phyloP scores from a whole-genome alignment of 2,888 invertebrate species.

The Rhodophaea formosa region DNA sequence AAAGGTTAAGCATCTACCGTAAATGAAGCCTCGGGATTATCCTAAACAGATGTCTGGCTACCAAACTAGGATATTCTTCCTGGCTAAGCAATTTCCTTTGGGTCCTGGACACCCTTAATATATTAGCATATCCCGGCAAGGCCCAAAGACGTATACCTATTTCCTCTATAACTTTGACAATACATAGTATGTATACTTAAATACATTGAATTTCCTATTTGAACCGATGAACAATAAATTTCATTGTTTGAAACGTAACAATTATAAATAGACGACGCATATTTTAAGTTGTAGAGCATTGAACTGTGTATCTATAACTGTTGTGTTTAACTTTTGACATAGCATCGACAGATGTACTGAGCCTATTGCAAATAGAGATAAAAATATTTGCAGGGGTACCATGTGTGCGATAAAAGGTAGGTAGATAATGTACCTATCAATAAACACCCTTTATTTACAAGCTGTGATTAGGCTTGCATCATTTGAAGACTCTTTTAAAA shows the following conservation, averaged over 20 bases:
- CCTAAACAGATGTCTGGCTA: too few species aligned
- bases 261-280: slow-evolving; percentile 20
- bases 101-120: too few species aligned
- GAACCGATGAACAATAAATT: slow-evolving; percentile 15
- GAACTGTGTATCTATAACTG: slow-evolving; percentile 5
- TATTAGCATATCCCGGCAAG: too few species aligned
- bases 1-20: too few species aligned
- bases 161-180: slow-evolving; percentile 19
- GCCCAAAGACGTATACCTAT: too few species aligned
- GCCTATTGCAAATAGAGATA: slow-evolving; percentile 19
- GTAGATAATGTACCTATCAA: neutral
- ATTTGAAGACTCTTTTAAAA: too few species aligned
- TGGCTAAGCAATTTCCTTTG: too few species aligned
- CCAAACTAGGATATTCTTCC: too few species aligned
- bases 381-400: slow-evolving; percentile 24
- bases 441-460: slow-evolving; percentile 6
- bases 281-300: slow-evolving; percentile 15
- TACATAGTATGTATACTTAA: slow-evolving; percentile 7
- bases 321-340: slow-evolving; percentile 11
- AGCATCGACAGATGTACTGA: slow-evolving; percentile 17
- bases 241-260: slow-evolving; percentile 17
- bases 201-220: slow-evolving; percentile 10
- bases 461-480: too few species aligned
- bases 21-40: too few species aligned
- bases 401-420: slow-evolving; percentile 19